phyloP scores from a whole-genome alignment of 2,888 invertebrate genomes.

The Pyrgus malvae region DNA sequence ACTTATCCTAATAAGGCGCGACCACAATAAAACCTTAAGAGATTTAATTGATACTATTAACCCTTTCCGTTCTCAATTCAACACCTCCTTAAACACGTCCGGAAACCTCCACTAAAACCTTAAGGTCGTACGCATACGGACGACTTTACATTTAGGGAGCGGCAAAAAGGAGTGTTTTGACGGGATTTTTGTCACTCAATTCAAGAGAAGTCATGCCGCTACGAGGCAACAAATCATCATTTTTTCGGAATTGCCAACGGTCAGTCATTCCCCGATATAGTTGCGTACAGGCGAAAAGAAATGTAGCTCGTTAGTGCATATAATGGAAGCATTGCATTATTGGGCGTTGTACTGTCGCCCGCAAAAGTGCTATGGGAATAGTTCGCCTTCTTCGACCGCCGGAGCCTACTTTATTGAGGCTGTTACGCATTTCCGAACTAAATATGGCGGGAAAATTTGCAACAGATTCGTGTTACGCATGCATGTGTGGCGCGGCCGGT shows the following conservation, averaged over 20 bases:
- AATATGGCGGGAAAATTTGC: slow-evolving; percentile 32
- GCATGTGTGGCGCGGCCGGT: slow-evolving; percentile 17
- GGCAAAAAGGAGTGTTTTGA: slow-evolving; percentile 32
- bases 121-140: neutral
- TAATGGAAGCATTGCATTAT: slow-evolving; percentile 70
- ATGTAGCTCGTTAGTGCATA: slow-evolving; percentile 68
- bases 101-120: neutral
- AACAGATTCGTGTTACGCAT: slow-evolving; percentile 26
- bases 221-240: slow-evolving; percentile 73
- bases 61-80: slow-evolving; percentile 54
- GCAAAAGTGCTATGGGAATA: slow-evolving; percentile 42
- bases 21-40: slow-evolving; percentile 63
- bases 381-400: slow-evolving; percentile 18
- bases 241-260: slow-evolving; percentile 61
- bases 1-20: slow-evolving; percentile 40
- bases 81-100: slow-evolving; percentile 43
- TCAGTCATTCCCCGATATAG: slow-evolving; percentile 58
- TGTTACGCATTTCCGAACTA: slow-evolving; percentile 30
- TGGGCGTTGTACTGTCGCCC: slow-evolving; percentile 52
- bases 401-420: slow-evolving; percentile 18
- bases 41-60: slow-evolving; percentile 73
- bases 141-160: neutral
- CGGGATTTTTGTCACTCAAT: slow-evolving; percentile 73
- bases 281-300: slow-evolving; percentile 54
- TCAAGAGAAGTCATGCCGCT: slow-evolving; percentile 63